Evolutionary conservation across 2,797 vertebrate species (phyloP), one percentile per base, ranked within the genome.

Genomic region (Melanotaenia nigrans): DNA sequence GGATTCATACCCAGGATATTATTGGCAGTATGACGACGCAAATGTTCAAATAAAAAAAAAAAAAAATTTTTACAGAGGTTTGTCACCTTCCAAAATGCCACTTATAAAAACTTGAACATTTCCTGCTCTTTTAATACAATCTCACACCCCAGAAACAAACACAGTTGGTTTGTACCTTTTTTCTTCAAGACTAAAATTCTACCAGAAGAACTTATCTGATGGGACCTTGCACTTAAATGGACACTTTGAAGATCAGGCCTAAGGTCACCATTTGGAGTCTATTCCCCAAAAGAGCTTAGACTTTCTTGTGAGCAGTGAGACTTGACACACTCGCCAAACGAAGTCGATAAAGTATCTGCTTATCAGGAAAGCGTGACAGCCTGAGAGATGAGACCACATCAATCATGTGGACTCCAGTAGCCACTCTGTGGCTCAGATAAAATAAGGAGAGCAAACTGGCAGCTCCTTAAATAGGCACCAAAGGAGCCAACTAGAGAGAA

Each of bases 301-400:
- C 60, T 85, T 77, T 65, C 68, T 78, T 71, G 58, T 58, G 71
- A 83, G 78, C 1, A 18, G 66, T 25, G 71, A 79, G 74, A 71
- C 73, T 18, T 73, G 79, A 85, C 77, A 59, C 81, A 49, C 79
- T 79, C 75, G 65, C 78, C 65, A 70, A 89, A 81, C 24, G 2
- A 55, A 85, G 79, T 90, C 77, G 70, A 91, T 92, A 88, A 91
- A 92, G 86, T 88, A 92, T 83, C 87, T 81, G 79, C 77, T 90
- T 84, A 88, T 92, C 90, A 79, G 88, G 75, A 70, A 71, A 89
- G 78, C 16, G 61, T 89, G 90, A 90, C 89, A 90, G 90, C 68
- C 71, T 70, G 79, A 88, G 80, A 78, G 85, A 90, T 87, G 87
- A 88, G 85, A 82, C 81, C 68, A 75, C 84, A 87, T 92, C 90